phyloP scores from a whole-genome alignment of 2,797 vertebrate genomes.

The Pogonophryne albipinna region DNA sequence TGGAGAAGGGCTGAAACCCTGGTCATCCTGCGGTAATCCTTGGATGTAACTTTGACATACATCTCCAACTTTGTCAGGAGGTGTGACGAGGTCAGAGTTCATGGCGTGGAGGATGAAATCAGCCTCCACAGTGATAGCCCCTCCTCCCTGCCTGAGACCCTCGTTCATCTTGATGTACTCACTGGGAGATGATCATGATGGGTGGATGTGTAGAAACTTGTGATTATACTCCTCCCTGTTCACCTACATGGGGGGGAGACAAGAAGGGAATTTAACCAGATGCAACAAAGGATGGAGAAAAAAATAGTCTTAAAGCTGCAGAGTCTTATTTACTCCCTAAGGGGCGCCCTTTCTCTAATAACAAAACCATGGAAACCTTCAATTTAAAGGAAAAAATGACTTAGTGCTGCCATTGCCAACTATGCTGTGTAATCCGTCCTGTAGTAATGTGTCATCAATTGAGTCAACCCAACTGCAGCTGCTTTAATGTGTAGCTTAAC shows the following conservation, averaged over 20 bases:
- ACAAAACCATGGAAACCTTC: conserved; percentile 3
- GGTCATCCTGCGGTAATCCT: conserved; percentile 65
- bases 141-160: conserved; percentile 54
- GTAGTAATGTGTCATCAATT: neutral
- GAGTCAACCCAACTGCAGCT: neutral
- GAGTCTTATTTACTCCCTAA: conserved; percentile 44
- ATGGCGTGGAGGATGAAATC: conserved; percentile 79
- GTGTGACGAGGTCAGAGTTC: conserved; percentile 64
- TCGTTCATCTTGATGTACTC: conserved; percentile 74
- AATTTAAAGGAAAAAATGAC: conserved; percentile 9
- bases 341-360: conserved; percentile 73
- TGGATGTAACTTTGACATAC: conserved; percentile 54
- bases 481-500: neutral
- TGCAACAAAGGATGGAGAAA: neutral
- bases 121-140: conserved; percentile 76
- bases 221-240: conserved; percentile 8
- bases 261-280: conserved; percentile 30
- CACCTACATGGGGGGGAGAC: conserved; percentile 50
- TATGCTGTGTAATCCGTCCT: neutral
- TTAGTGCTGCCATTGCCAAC: conserved; percentile 6
- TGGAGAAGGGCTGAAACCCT: conserved; percentile 53
- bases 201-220: conserved; percentile 11
- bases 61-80: conserved; percentile 56
- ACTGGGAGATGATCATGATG: conserved; percentile 60
- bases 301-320: conserved; percentile 21